Conservation (phyloP, 2,113 vertebrate species). For the Addax nasomaculatus region DNA sequence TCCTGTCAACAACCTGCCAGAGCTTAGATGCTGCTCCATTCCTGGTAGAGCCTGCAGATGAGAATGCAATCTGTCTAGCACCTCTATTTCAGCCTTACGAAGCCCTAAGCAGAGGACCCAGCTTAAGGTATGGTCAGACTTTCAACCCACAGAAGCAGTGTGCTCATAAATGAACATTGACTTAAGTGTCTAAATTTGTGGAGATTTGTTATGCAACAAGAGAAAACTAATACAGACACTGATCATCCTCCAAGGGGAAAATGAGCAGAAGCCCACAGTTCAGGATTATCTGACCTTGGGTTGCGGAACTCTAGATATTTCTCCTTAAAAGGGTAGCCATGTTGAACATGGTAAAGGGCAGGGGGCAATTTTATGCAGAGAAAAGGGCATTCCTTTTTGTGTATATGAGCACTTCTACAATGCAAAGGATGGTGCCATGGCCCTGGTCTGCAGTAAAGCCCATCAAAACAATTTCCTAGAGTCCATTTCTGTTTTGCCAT, state of each 20-base stretch:
- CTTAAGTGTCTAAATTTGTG: background rate
- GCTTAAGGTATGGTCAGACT: background rate
- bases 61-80: background rate
- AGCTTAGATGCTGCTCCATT: background rate
- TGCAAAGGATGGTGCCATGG: background rate
- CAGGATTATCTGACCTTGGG: background rate
- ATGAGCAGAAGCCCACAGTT: background rate
- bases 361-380: background rate
- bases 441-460: background rate
- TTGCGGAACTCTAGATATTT: background rate
- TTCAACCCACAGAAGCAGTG: background rate
- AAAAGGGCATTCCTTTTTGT: background rate
- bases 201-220: background rate
- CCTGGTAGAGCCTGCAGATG: background rate
- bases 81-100: background rate
- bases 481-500: background rate
- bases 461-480: background rate
- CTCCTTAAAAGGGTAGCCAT: background rate
- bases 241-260: background rate
- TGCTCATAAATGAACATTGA: background rate
- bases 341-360: background rate
- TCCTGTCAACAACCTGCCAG: background rate
- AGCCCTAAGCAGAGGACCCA: background rate
- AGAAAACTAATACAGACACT: background rate
- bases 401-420: background rate